Base-by-base conservation (phyloP, 2,888 invertebrate species). In the Tubulanus polymorphus region DNA sequence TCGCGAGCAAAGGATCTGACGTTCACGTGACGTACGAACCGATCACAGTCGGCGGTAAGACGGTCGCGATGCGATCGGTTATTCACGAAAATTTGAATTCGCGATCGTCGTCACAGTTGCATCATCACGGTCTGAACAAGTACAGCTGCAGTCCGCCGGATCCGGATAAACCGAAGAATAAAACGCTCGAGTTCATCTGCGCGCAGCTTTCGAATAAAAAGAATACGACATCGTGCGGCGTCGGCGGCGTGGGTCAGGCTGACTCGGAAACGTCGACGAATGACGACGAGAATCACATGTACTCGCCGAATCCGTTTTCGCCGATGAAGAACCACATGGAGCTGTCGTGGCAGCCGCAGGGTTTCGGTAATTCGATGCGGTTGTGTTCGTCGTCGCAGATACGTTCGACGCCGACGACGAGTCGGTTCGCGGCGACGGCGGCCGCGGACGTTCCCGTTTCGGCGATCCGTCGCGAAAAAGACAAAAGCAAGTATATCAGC, bases 401-500 rank as follows among this genome's bases (percentile, higher is more conserved):
- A 8, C 41, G 18, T 18, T 41, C 41, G 6, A 20, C 15, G 15
- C 23, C 23, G 6, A 8, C 41, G 3, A 41, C 6, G 6, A 23
- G 41, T 8, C 18, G 23, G 23, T 41, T 8, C 15, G 23, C 41
- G 6, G 41, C 41, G 15, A 3, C 6, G 15, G 6, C 41, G 15
- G 23, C 18, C 23, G 20, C 23, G 5, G 41, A 41, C 41, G 20
- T 41, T 5, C 41, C 20, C 6, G 41, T 23, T 15, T 41, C 20
- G 6, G 41, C 41, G 6, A 41, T 41, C 6, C 41, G 41, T 8
- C 41, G 41, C 3, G 41, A 41, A 15, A 41, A 41, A 23, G 41
- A 41, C 15, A 41, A 41, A 41, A 41, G 41, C 23, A 41, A 41
- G 23, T 41, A 41, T 41, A 41, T 41, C 41, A 41, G 41, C 15